Percentiles rank a stretch among this genome's conserved stretches.
Evolutionary conservation across 2,888 invertebrate species (phyloP).

Genomic region (Dicroscelio sp.): DNA sequence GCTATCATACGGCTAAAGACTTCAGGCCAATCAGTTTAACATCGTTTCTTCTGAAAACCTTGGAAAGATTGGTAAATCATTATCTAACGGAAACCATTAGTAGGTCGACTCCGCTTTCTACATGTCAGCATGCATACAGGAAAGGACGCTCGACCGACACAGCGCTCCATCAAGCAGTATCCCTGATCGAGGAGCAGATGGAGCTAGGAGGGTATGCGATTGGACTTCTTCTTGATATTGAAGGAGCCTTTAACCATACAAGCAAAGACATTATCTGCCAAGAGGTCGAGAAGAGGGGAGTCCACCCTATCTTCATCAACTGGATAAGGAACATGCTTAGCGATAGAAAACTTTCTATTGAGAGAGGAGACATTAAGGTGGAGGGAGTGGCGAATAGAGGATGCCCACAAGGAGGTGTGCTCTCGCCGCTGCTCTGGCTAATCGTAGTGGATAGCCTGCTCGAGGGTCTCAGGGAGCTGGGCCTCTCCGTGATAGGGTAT

Average conservation of each 20-base stretch:
- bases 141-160: not conserved
- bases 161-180: slow-evolving; percentile 18
- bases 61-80: not conserved
- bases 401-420: not conserved
- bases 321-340: too few relatives aligned
- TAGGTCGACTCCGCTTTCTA: not conserved
- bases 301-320: too few relatives aligned
- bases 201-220: not conserved
- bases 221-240: not conserved
- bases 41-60: slow-evolving; percentile 9
- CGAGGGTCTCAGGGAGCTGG: not conserved
- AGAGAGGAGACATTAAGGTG: not conserved
- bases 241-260: slow-evolving; percentile 3
- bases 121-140: slow-evolving; percentile 3
- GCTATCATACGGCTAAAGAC: not conserved
- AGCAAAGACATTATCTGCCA: not conserved
- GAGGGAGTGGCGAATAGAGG: not conserved
- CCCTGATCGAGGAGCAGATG: slow-evolving; percentile 2
- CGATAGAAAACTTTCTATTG: not conserved
- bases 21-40: slow-evolving; percentile 5
- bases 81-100: not conserved
- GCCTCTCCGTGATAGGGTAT: not conserved
- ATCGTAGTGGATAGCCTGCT: not conserved
- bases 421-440: not conserved
- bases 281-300: too few relatives aligned